Base-by-base conservation (phyloP, 1,140 invertebrate species). In the Drosophila tsacasi region DNA sequence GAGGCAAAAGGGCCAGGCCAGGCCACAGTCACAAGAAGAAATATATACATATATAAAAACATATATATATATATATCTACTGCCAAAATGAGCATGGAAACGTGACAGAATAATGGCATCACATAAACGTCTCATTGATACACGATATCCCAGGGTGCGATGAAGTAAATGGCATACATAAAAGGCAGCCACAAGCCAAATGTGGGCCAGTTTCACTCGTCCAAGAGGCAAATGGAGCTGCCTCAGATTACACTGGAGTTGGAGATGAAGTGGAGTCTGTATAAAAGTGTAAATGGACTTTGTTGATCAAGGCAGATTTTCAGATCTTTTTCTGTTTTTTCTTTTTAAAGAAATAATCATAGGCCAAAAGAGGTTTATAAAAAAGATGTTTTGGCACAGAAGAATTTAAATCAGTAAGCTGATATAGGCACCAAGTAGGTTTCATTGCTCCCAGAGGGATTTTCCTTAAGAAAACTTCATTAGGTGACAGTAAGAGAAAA, bases 51-150 rank as follows among this genome's bases (percentile, higher is more conserved):
- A 4, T 10, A 42, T 12, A 76, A 71, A 30, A 46, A 63, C 46
- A 35, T 35, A 35, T 5, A 44, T 21, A 44, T 21, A 74, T 19
- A 27, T 35, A 27, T 27, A 21, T 52, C n/a, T 35, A 65, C 49
- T 49, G 52, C 69, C 69, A 37, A 72, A 73, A 60, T 59, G 69
- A 78, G 63, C 83, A 65, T 74, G 62, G 76, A 87, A 87, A 87
- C 83, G 83, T 87, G 83, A 87, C 83, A 80, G 83, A 80, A 87
- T 87, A 87, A 83, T 83, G 83, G 76, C 80, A 87, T 54, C 83
- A 50, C 39, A 84, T 77, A 73, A 84, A 77, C 83, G 59, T 55
- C 58, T 58, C 60, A 84, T 84, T 84, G 77, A 84, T 83, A 79
- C 65, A 76, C 72, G 67, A 73, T 73, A 73, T 32, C 46, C 57